These are phyloP conservation scores for Druon quercuslanigerum DNA, from an alignment of 1,140 invertebrate genomes.

Conservation along the genomic window DNA sequence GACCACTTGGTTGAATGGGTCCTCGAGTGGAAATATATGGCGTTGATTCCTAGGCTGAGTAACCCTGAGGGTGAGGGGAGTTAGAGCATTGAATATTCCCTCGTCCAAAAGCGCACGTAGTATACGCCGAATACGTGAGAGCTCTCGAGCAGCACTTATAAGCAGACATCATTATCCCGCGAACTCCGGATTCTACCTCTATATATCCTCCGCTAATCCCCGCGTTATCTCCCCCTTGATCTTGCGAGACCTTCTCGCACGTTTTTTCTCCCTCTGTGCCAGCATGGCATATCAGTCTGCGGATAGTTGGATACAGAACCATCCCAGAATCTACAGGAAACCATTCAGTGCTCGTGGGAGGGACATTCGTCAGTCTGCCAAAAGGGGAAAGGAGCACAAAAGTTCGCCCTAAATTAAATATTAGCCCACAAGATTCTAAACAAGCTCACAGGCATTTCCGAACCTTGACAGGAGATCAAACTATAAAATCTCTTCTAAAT, in stretches of 20 bases:
- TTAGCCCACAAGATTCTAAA: conserved; percentile 19
- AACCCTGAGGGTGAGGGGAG: conserved; percentile 15
- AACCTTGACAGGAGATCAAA: neutral
- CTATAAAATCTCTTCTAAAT: neutral
- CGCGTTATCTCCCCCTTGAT: conserved; percentile 24
- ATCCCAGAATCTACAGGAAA: conserved; percentile 16
- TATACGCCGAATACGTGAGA: conserved; percentile 19
- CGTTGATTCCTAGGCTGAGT: conserved; percentile 6
- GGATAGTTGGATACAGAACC: neutral
- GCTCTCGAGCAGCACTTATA: conserved; percentile 15
- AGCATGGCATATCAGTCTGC: neutral
- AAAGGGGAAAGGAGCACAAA: neutral
- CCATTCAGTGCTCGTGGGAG: neutral
- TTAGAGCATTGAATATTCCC: conserved; percentile 14
- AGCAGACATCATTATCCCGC: conserved; percentile 29
- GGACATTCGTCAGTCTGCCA: conserved; percentile 21
- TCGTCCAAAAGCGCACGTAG: conserved; percentile 18
- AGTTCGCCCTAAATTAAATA: conserved; percentile 11
- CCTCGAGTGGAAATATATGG: conserved; percentile 19
- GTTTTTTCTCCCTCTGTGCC: neutral
- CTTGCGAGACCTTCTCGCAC: conserved; percentile 13
- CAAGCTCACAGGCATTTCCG: neutral
- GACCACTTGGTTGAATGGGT: conserved; percentile 1
- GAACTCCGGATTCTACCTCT: conserved; percentile 3
- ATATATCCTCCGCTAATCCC: conserved; percentile 14